These are phyloP conservation scores for Apus apus DNA, from an alignment of 2,113 vertebrate genomes.

Conservation along the genomic window DNA sequence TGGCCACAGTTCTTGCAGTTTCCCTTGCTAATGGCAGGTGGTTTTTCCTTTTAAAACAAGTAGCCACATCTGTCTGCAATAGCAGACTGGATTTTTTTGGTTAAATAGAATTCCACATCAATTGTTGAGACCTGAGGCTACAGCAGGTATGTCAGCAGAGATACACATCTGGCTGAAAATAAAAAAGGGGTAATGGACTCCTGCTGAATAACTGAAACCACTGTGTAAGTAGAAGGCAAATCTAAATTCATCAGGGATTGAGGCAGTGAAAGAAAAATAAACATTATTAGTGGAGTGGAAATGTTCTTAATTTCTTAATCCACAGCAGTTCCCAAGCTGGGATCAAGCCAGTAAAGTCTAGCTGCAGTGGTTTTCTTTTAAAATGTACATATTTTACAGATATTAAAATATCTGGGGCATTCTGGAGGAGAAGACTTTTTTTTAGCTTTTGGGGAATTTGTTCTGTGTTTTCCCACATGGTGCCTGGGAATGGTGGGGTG, in stretches of 20 bases:
- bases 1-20: neutral
- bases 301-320: neutral
- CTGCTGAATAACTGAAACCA: neutral
- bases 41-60: neutral
- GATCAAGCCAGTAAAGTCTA: neutral
- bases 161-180: neutral
- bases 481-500: neutral
- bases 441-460: rapidly evolving
- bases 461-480: neutral
- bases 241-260: neutral
- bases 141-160: neutral
- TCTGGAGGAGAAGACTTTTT: neutral
- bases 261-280: neutral
- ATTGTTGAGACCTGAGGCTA: neutral
- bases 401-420: neutral
- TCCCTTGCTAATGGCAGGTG: neutral
- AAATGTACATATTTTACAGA: neutral
- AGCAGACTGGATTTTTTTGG: neutral
- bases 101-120: neutral
- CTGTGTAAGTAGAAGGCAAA: neutral
- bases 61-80: neutral
- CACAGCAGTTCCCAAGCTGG: neutral
- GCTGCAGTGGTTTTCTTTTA: neutral
- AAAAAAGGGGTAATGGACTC: neutral
- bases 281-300: neutral